Base-by-base conservation (phyloP, 2,888 invertebrate species). In the Myopa testacea region DNA sequence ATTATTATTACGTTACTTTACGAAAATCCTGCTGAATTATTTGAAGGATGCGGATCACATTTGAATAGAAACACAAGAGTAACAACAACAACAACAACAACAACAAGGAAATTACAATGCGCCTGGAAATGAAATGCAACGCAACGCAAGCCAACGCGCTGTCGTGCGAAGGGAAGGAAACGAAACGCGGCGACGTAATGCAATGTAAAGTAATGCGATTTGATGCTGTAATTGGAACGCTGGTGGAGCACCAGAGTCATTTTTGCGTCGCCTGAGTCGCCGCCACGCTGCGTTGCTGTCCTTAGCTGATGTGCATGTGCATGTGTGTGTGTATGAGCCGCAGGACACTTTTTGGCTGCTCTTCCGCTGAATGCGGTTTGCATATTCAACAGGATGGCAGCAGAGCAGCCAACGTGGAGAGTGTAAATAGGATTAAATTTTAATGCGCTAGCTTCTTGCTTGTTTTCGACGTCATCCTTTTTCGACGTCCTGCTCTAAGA, bases 211-310 rank as follows among this genome's bases (percentile, higher is more conserved):
- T 67, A 75, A 75, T 68, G 68, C 45, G 68, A 55, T 68, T 67
- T 60, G 38, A 40, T 40, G 58, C 67, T 60, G 75, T 75, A 75
- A 75, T 68, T 75, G 75, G 58, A 68, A 67, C 34, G 37, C 75
- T 67, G 38, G 38, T 40, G 40, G 16, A 16, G 19, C n/a, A 16
- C 12, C 52, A 10, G 19, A 16, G 60, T 58, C 60, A 19, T 60
- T 37, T 37, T 60, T 72, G 71, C 16, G 52, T 70, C 5, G 19
- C 45, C 45, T 10, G 45, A 45, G 7, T 26, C 26, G 26, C 26
- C 26, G 26, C 26, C 26, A 26, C 26, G 26, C 26, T 26, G 26
- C 26, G 26, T 26, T 26, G 50, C 6, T 8, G 14, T n/a, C n/a
- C n/a, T n/a, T n/a, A n/a, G n/a, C n/a, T 26, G 34, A 40, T 62